phyloP scores from a whole-genome alignment of 2,888 invertebrate genomes.

The Cactoblastis cactorum region DNA sequence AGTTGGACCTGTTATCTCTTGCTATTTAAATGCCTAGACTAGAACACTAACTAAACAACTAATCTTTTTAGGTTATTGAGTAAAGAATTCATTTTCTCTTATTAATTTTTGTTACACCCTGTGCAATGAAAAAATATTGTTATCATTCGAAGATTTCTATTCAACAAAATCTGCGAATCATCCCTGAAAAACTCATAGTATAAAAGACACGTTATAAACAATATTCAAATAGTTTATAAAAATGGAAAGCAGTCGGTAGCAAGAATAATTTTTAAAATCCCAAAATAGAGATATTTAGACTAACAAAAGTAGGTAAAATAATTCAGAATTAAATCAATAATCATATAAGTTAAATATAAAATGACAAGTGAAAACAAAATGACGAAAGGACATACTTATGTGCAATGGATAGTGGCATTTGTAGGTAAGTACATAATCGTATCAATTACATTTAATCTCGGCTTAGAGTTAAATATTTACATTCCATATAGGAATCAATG shows the following conservation, averaged over 20 bases:
- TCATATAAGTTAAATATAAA: neutral
- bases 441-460: neutral
- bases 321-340: neutral
- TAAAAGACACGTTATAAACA: conserved; percentile 20
- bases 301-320: neutral
- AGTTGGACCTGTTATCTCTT: no score
- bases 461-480: neutral
- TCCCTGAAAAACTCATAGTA: conserved; percentile 14
- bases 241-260: conserved; percentile 13
- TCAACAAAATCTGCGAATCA: neutral
- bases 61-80: no score
- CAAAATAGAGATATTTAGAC: neutral
- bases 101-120: neutral
- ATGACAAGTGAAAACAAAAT: conserved; percentile 12
- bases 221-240: conserved; percentile 16
- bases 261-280: neutral
- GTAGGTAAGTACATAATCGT: conserved; percentile 27
- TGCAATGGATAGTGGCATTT: conserved; percentile 36
- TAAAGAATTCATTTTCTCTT: no score
- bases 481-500: neutral
- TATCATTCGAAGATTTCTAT: neutral
- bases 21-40: no score
- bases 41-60: no score
- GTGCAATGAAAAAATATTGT: neutral
- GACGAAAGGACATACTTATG: conserved; percentile 27